These are phyloP conservation scores for Amphibalanus amphitrite DNA, from an alignment of 1,140 invertebrate genomes.

Conservation along the genomic window DNA sequence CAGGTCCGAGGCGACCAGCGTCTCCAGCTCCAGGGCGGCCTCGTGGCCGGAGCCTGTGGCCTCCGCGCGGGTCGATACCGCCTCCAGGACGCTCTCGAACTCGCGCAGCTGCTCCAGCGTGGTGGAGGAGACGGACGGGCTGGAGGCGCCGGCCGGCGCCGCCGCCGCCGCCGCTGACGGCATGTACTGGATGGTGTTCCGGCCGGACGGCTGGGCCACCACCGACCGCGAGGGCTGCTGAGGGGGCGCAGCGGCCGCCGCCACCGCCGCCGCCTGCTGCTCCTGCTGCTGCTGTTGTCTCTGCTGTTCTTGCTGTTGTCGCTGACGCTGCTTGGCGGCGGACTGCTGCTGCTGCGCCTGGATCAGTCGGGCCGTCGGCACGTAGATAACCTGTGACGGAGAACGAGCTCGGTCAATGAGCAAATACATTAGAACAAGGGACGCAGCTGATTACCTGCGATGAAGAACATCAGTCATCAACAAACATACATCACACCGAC, in stretches of 20 bases:
- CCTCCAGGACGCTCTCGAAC: slow-evolving; percentile 62
- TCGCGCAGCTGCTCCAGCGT: slow-evolving; percentile 58
- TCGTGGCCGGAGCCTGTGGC: slow-evolving; percentile 26
- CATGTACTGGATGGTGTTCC: background rate
- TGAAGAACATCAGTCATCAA: too few species aligned
- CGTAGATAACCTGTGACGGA: background rate
- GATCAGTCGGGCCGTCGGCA: background rate
- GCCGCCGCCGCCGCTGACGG: background rate
- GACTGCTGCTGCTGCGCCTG: background rate
- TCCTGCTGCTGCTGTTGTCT: background rate
- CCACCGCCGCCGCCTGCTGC: background rate
- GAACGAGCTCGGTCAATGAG: too few species aligned
- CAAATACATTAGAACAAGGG: too few species aligned
- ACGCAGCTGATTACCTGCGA: too few species aligned
- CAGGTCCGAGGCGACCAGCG: background rate
- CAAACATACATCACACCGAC: too few species aligned
- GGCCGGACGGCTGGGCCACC: background rate
- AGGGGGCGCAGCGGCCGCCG: background rate
- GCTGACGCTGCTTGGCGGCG: background rate
- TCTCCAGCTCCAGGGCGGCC: slow-evolving; percentile 24
- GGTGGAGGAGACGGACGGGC: slow-evolving; percentile 30
- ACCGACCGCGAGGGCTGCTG: background rate
- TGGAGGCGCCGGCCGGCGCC: background rate
- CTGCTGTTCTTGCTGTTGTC: slow-evolving; percentile 1
- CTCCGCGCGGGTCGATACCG: slow-evolving; percentile 33